Conservation (phyloP, 2,888 invertebrate species). For the Cheilosia vulpina region DNA sequence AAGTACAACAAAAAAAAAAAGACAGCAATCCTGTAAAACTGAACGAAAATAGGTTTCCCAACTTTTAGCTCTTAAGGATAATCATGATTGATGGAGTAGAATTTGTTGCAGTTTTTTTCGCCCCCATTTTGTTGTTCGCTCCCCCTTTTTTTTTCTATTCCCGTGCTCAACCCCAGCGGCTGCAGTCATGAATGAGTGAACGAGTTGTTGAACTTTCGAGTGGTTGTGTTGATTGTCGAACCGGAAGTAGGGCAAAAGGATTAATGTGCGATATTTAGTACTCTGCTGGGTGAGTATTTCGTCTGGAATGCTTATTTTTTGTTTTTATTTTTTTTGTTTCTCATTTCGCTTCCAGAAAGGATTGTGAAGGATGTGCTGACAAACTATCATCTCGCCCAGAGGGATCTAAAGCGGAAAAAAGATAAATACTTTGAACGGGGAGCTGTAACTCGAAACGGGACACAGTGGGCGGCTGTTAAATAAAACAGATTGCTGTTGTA, state of each 20-base stretch:
- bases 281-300: constrained; percentile 9
- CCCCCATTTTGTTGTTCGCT: neutral
- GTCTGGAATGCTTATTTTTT: neutral
- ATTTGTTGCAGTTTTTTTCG: constrained; percentile 60
- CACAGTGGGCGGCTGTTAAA: neutral
- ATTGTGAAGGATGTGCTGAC: constrained; percentile 21
- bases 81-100: constrained; percentile 73
- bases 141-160: constrained; percentile 4
- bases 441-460: neutral
- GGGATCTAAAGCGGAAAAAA: neutral
- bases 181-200: constrained; percentile 26
- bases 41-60: constrained; percentile 45
- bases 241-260: constrained; percentile 69
- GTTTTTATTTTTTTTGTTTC: neutral
- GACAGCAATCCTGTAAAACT: constrained; percentile 31
- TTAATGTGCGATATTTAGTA: constrained; percentile 69
- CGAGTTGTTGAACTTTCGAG: constrained; percentile 67
- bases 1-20: neutral
- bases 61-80: constrained; percentile 59
- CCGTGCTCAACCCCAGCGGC: constrained; percentile 1
- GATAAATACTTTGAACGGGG: neutral
- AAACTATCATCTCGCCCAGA: constrained; percentile 9
- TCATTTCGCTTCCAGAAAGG: neutral
- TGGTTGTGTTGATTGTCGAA: constrained; percentile 63
- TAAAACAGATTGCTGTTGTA: neutral